A percentile compares a stretch with the other conserved stretches of the same genome.
These are phyloP conservation scores for Caenorhabditis tropicalis DNA, from an alignment of 1,140 invertebrate species.

Conservation along the genomic window DNA sequence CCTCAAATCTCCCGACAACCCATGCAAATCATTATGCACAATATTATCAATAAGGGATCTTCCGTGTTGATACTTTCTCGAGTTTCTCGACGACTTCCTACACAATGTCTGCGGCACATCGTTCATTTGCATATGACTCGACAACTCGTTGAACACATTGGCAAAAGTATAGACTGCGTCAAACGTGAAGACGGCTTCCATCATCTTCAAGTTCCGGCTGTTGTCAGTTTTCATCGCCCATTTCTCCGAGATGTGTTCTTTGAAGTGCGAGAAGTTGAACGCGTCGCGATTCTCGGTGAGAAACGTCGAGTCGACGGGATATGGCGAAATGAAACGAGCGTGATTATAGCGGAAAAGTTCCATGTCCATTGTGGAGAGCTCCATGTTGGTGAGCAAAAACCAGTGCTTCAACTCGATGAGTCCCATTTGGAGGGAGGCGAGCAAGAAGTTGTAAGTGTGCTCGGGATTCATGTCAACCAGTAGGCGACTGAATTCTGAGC, in stretches of 20 bases:
- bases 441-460: slow-evolving; percentile 66
- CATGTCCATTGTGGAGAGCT: slow-evolving; percentile 69
- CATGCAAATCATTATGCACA: slow-evolving; percentile 58
- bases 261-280: slow-evolving; percentile 51
- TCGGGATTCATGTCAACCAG: slow-evolving; percentile 68
- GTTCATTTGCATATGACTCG: slow-evolving; percentile 53
- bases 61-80: slow-evolving; percentile 65
- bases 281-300: slow-evolving; percentile 46
- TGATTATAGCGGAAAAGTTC: slow-evolving; percentile 71
- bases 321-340: slow-evolving; percentile 67
- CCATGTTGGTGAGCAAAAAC: slow-evolving; percentile 70
- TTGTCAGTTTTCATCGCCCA: slow-evolving; percentile 57
- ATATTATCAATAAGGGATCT: slow-evolving; percentile 61
- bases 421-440: slow-evolving; percentile 71
- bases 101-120: slow-evolving; percentile 62
- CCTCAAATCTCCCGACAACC: slow-evolving; percentile 65
- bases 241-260: slow-evolving; percentile 50
- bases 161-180: slow-evolving; percentile 67
- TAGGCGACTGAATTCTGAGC: slow-evolving; percentile 66
- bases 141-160: slow-evolving; percentile 57
- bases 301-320: slow-evolving; percentile 58
- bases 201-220: slow-evolving; percentile 64
- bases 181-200: slow-evolving; percentile 67
- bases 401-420: slow-evolving; percentile 71
- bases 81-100: slow-evolving; percentile 56